Evolutionary conservation across 1,140 invertebrate species (phyloP), one percentile per base, ranked within the genome.

Genomic region (Tyrophagus putrescentiae): DNA sequence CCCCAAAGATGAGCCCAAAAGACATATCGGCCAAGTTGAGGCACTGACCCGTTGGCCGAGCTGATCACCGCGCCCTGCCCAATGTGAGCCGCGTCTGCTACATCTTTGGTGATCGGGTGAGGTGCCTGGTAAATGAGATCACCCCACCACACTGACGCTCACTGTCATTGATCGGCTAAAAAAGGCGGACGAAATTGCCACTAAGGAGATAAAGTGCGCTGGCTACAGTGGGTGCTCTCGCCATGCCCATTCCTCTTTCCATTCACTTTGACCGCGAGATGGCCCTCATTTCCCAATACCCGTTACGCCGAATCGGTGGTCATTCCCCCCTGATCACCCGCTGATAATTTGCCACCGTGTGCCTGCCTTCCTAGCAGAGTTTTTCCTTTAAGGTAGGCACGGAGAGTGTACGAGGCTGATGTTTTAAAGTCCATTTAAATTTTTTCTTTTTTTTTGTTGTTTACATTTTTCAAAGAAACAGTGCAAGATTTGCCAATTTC

Each of bases 11-110:
- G 57, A 59, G 25, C 13, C 21, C 56, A 25, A 39, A 21, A 3
- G 27, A n/a, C 13, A 42, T 1, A 80, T 86, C 68, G 1, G 39
- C 29, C 28, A 59, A 59, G 25, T 99, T 94, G 77, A 82, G 60
- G 87, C 92, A 70, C 75, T 99, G 68, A 74, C 85, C 65, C 84
- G 83, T 68, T 98, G 61, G 87, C 95, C 5, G 83, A 82, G 72
- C 76, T 97, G 60, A 94, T 69, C 93, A 79, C 27, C 74, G 74
- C 64, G 84, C 98, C 48, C 93, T 92, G 72, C 90, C 94, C 71
- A 95, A 95, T 72, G 83, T 99, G 1, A 99, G 98, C 75, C 69
- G 89, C 70, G 85, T 93, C 4, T 90, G 86, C 72, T 98, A 90
- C 73, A 82, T 93, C 60, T 96, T 95, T 76, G 94, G 94, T 16